Evolutionary conservation across 1,140 invertebrate species (phyloP), one percentile per base, ranked within the genome.

Genomic region (Cydia pomonella): DNA sequence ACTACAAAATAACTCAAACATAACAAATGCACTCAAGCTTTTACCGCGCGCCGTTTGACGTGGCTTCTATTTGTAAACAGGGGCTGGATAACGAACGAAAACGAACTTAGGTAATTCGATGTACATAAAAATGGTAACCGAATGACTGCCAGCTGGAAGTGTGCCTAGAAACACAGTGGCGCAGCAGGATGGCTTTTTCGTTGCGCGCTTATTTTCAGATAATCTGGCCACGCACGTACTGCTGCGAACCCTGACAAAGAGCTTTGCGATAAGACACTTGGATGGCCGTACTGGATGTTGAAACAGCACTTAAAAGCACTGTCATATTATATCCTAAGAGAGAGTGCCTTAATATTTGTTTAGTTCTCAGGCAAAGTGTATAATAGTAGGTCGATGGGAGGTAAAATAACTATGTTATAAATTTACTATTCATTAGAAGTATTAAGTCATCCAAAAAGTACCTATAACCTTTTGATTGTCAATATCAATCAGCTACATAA

Each of bases 1-100:
- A 73, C 82, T 81, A 76, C 76, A 79, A 81, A 84, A 84, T 81
- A 79, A 80, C 81, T 79, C 74, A 78, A 82, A 77, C 74, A 79
- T 74, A 77, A 81, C 75, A 75, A 77, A 76, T 81, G 71, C 78
- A 63, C 75, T 78, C 76, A 79, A 63, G 63, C 63, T 66, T 33
- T 66, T 59, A 47, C 72, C 72, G 18, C 38, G 44, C 47, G 41
- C 18, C 72, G 38, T 59, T 66, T 66, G 63, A 66, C 23, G 63
- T 33, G 59, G 59, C 25, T 50, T 59, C 53, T 66, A 66, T 66
- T 66, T 66, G 63, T 66, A 66, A 66, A 66, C 63, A 66, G 63
- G 27, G 18, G 25, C 33, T 29, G 63, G n/a, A 66, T 29, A 29
- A 66, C 63, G 63, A 66, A 66, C 27, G 63, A 66, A 66, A 66